phyloP scores from a whole-genome alignment of 2,888 invertebrate genomes.

The Melinaea menophilus region DNA sequence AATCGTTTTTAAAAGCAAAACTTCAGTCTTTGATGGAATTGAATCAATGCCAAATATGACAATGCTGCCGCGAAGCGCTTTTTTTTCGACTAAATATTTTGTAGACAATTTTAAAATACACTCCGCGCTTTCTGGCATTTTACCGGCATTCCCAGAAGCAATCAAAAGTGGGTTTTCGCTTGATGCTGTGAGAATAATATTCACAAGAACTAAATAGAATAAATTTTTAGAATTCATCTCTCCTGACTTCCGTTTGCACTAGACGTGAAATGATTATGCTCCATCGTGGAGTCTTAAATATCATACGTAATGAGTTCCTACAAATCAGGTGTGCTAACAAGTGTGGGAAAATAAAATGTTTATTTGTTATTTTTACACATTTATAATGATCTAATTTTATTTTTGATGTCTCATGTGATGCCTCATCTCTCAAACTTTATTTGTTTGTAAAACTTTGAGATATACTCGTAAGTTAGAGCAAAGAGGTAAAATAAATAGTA shows the following conservation, averaged over 20 bases:
- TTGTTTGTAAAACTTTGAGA: no score
- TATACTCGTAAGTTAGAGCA: no score
- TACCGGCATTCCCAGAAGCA: constrained; percentile 56
- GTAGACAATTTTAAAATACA: constrained; percentile 74
- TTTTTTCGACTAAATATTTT: constrained; percentile 74
- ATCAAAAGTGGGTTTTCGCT: constrained; percentile 58
- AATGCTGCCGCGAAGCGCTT: constrained; percentile 71
- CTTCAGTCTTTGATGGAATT: constrained; percentile 60
- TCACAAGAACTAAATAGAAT: constrained; percentile 20
- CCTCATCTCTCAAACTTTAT: no score
- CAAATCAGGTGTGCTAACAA: constrained; percentile 1
- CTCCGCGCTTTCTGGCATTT: constrained; percentile 65
- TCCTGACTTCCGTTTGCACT: constrained; percentile 6
- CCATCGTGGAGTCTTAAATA: neutral
- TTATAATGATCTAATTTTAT: neutral
- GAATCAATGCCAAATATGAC: constrained; percentile 73
- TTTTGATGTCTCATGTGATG: neutral
- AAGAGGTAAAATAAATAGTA: no score
- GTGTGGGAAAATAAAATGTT: neutral
- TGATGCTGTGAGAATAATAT: constrained; percentile 42
- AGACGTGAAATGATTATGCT: neutral
- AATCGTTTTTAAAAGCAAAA: constrained; percentile 62
- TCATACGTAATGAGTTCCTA: neutral
- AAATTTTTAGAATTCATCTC: constrained; percentile 16
- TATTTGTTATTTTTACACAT: neutral